Evolutionary conservation across 2,888 invertebrate species (phyloP).

Genomic region (Lacanobia wlatinum): DNA sequence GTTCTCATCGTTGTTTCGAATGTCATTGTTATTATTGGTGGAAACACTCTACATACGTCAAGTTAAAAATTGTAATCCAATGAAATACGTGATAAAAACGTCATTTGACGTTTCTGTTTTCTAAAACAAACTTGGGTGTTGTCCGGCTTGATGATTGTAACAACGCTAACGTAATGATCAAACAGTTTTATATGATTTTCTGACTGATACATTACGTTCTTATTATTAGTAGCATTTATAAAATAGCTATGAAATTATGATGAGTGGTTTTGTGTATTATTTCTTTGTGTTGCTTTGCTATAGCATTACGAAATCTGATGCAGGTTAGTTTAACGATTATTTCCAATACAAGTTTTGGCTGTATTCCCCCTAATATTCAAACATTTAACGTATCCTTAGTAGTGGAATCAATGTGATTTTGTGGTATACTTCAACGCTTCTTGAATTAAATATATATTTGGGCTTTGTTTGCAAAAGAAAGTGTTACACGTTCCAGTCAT

Average conservation of each 20-base stretch:
- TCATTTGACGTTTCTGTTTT: not conserved
- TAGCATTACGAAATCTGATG: slow-evolving; percentile 80
- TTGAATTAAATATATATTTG: not conserved
- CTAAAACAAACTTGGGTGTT: slow-evolving; percentile 83
- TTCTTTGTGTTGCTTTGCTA: slow-evolving; percentile 86
- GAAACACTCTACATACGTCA: rapidly evolving
- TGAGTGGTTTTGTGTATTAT: slow-evolving; percentile 84
- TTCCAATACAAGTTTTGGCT: slow-evolving; percentile 30
- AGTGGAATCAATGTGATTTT: not conserved
- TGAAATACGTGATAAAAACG: not conserved
- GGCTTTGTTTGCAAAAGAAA: slow-evolving; percentile 9
- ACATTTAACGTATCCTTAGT: slow-evolving; percentile 19
- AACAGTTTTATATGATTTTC: slow-evolving; percentile 82
- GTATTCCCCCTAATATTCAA: slow-evolving; percentile 25
- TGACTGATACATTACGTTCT: slow-evolving; percentile 73
- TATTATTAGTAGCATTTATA: slow-evolving; percentile 52
- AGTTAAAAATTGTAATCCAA: slow-evolving; percentile 2
- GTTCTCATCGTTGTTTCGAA: slow-evolving; percentile 7
- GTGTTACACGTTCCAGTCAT: slow-evolving; percentile 14
- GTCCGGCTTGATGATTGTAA: slow-evolving; percentile 81
- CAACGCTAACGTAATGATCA: slow-evolving; percentile 88
- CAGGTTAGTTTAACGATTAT: slow-evolving; percentile 81
- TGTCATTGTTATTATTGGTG: slow-evolving; percentile 47
- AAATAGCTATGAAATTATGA: slow-evolving; percentile 87
- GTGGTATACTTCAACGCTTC: not conserved